Base-by-base conservation (phyloP, 1,140 invertebrate species). In the Helicorthomorpha holstii region DNA sequence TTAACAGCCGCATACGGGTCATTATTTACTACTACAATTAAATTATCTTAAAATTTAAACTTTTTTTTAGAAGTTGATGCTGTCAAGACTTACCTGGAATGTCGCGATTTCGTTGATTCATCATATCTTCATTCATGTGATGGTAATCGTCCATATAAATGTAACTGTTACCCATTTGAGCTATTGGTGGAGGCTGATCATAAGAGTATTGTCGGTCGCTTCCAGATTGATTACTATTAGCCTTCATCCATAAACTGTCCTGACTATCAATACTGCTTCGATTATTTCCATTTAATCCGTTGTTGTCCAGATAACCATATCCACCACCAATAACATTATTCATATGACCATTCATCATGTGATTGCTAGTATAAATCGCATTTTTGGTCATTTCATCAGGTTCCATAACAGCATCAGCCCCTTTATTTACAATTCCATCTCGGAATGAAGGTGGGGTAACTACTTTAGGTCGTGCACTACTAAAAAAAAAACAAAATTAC, bases 241-340 rank as follows among this genome's bases (percentile, higher is more conserved):
- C 19, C 34, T 52, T 52, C 21, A 52, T 14, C 86, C 87, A 92
- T 57, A 92, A 71, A n/a, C 86, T 91, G 65, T 92, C 88, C 65
- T 92, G 88, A 1, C 86, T 90, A 69, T 92, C 89, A 34, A 92
- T 86, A 51, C 85, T 89, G 48, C 88, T 86, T 23, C 85, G 86
- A 67, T 91, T 88, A 51, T 61, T 59, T 22, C 45, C 41, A 48
- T 27, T 27, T 19, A 22, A 27, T 19, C 21, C 10, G 19, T 47
- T 25, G 2, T n/a, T 12, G 29, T 52, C 51, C 24, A 52, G 24
- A 27, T 52, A 52, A 19, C 44, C 21, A 42, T 52, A 52, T 21
- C 45, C 51, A 22, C 3, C 4, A 23, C 10, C 10, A 24, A 10
- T 4, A 22, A 7, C 21, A 49, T 12, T 12, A n/a, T 23, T 23